Base-by-base conservation (phyloP, 2,888 invertebrate genomes). In the Hypena proboscidalis region DNA sequence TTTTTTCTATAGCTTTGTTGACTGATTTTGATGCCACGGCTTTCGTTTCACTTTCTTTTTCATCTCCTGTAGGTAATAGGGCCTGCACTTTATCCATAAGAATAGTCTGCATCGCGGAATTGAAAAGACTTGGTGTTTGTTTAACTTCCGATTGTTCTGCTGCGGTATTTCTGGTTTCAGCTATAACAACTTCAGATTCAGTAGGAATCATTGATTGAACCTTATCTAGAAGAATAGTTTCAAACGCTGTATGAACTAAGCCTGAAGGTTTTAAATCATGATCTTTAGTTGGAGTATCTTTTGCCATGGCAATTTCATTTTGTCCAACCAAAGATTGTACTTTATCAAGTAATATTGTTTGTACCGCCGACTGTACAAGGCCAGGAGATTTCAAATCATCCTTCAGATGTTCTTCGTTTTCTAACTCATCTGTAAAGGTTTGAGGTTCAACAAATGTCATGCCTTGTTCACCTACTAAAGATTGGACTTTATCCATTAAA, bases 271-370 rank as follows among this genome's bases (percentile, higher is more conserved):
- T 59, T 1, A 54, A 32, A 34, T 54, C 48, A 15, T 53, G 48
- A 11, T 13, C n/a, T 32, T 41, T 40, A 20, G 49, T 40, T 19
- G 35, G 25, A 2, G 19, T 33, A 11, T 47, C 44, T 9, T 46
- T 56, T 1, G 29, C 49, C 23, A 29, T 20, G 1, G n/a, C 30
- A 4, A 36, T 14, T 14, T 55, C 56, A 9, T 47, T 52, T 15
- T 56, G 29, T 4, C 31, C 52, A n/a, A 25, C 30, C 9, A 64
- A 47, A 13, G 44, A 25, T 23, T 64, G 60, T 0, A 57, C 54
- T 71, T 86, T 90, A 46, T 92, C 92, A 54, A 90, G 81, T 3
- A 92, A 75, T 23, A 92, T 92, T 15, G 90, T 90, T 65, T 90
- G 83, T 62, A 92, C 84, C 5, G 91, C 92, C 19, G 83, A 87